Conservation (phyloP, 2,113 vertebrate genomes). For the Poeciliopsis occidentalis region DNA sequence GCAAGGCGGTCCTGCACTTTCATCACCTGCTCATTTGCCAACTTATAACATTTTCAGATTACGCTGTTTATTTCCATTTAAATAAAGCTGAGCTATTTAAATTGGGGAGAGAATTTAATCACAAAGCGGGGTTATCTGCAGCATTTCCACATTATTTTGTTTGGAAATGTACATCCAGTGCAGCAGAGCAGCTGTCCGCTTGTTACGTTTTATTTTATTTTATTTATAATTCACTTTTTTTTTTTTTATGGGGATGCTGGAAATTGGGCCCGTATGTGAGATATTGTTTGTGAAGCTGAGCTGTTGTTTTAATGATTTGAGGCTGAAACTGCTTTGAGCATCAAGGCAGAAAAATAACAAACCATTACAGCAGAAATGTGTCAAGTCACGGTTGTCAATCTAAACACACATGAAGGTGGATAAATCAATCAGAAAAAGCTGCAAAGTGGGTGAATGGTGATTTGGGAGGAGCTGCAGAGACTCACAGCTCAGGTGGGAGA, state of each 20-base stretch:
- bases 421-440: neutral
- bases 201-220: constrained; percentile 52
- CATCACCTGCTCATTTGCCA: constrained; percentile 65
- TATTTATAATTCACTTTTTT: constrained; percentile 28
- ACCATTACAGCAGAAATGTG: neutral
- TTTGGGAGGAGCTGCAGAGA: neutral
- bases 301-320: neutral
- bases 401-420: neutral
- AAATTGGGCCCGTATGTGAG: neutral
- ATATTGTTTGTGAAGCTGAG: neutral
- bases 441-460: neutral
- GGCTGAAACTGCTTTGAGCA: neutral
- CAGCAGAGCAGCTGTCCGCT: constrained; percentile 28
- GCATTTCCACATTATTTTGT: constrained; percentile 37
- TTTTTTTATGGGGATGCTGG: constrained; percentile 3
- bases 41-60: constrained; percentile 45
- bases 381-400: neutral
- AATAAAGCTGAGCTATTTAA: constrained; percentile 68
- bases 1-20: constrained; percentile 41
- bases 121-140: constrained; percentile 55
- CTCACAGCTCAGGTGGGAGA: neutral
- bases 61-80: constrained; percentile 68
- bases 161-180: neutral
- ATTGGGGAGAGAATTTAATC: constrained; percentile 61
- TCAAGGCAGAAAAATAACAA: neutral